phyloP scores from a whole-genome alignment of 2,888 invertebrate genomes.

The Cheilosia vernalis region DNA sequence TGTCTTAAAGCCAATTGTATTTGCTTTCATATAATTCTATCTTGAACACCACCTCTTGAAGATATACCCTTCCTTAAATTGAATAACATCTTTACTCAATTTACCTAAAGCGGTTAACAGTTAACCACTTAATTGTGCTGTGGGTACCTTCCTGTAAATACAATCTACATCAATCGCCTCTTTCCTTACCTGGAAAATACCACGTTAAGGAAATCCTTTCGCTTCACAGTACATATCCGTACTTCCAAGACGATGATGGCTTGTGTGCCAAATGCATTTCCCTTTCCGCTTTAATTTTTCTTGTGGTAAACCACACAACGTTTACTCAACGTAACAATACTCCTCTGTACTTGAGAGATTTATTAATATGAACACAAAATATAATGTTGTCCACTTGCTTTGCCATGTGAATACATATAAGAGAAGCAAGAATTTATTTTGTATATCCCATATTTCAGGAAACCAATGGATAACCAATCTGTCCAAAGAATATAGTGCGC shows the following conservation, averaged over 20 bases:
- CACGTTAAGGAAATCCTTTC: too few species aligned
- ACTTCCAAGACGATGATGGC: background rate
- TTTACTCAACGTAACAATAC: slow-evolving; percentile 4
- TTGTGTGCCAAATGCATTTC: background rate
- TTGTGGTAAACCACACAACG: slow-evolving; percentile 4
- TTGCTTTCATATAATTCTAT: too few species aligned
- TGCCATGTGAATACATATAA: background rate
- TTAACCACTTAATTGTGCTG: too few species aligned
- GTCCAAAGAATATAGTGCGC: slow-evolving; percentile 1
- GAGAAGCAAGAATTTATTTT: background rate
- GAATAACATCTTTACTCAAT: too few species aligned
- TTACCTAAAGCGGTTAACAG: too few species aligned
- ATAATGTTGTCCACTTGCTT: slow-evolving; percentile 16
- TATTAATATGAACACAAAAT: background rate
- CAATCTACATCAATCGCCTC: too few species aligned
- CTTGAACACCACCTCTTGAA: too few species aligned
- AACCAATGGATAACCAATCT: slow-evolving; percentile 26
- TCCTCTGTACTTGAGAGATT: slow-evolving; percentile 11
- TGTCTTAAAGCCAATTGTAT: too few species aligned
- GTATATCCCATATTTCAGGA: background rate
- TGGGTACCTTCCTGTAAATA: too few species aligned
- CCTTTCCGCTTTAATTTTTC: background rate
- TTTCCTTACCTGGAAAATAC: too few species aligned
- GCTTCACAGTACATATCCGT: too few species aligned
- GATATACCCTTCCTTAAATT: too few species aligned